Percentiles rank a stretch among this genome's conserved stretches.
Evolutionary conservation across 2,888 invertebrate genomes (phyloP).

Genomic region (Troglohyphantes excavatus): DNA sequence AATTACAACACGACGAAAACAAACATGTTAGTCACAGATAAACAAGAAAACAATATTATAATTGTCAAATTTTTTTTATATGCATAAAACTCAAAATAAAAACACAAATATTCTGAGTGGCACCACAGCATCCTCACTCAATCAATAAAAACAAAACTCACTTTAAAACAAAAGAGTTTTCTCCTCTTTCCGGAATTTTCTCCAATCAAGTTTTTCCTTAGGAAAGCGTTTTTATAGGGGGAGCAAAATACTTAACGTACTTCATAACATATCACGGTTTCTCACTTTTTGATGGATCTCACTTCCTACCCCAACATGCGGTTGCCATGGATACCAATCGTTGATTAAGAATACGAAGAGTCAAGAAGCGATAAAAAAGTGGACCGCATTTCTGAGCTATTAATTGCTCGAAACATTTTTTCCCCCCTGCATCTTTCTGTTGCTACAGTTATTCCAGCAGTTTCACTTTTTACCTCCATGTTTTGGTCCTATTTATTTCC

Average conservation of each 20-base stretch:
- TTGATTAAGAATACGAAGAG: constrained; percentile 57
- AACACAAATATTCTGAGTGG: no score
- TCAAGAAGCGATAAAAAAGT: constrained; percentile 61
- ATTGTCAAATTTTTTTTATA: no score
- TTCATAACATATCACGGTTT: constrained; percentile 42
- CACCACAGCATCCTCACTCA: neutral
- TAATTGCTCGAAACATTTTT: constrained; percentile 41
- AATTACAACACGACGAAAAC: no score
- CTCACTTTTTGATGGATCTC: constrained; percentile 53
- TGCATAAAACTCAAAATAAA: no score
- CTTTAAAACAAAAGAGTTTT: neutral
- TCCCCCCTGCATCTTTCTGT: neutral
- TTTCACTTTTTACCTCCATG: neutral
- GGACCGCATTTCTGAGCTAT: constrained; percentile 25
- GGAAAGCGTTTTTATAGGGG: constrained; percentile 16
- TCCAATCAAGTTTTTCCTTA: constrained; percentile 6
- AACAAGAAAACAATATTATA: no score
- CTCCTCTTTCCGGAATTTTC: neutral
- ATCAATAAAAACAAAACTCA: neutral
- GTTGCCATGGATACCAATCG: constrained; percentile 52
- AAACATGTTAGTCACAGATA: no score
- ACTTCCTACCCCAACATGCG: constrained; percentile 16
- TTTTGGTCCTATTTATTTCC: neutral
- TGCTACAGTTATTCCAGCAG: constrained; percentile 24
- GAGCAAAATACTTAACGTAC: constrained; percentile 36